These are phyloP conservation scores for Gasterosteus nipponicus DNA, from an alignment of 2,113 vertebrate species.

Conservation along the genomic window DNA sequence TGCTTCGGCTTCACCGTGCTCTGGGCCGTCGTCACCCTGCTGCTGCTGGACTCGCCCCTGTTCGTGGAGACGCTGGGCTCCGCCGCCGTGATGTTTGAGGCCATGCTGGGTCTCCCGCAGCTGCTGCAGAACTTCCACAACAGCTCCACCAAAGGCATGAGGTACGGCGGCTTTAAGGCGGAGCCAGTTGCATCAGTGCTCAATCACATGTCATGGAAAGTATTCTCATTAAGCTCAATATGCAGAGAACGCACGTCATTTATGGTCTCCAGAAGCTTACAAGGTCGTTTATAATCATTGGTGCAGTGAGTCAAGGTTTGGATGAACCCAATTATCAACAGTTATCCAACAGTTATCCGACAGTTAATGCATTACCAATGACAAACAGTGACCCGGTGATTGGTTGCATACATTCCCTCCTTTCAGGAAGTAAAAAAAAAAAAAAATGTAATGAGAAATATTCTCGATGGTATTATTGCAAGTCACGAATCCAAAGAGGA, in stretches of 20 bases:
- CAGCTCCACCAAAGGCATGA: slow-evolving; percentile 85
- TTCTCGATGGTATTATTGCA: not conserved
- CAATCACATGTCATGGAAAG: not conserved
- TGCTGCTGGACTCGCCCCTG: slow-evolving; percentile 79
- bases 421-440: not conserved
- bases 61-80: slow-evolving; percentile 84
- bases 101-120: slow-evolving; percentile 86
- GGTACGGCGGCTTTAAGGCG: slow-evolving; percentile 65
- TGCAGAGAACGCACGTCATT: slow-evolving; percentile 23
- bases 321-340: not conserved
- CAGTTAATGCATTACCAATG: not conserved
- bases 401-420: not conserved
- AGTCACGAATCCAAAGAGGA: not conserved
- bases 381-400: not conserved
- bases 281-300: slow-evolving; percentile 46
- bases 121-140: slow-evolving; percentile 84
- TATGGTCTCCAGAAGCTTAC: slow-evolving; percentile 17
- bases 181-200: not conserved
- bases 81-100: slow-evolving; percentile 81
- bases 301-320: not conserved
- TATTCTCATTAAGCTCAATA: slow-evolving; percentile 27
- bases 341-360: not conserved
- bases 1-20: slow-evolving; percentile 79
- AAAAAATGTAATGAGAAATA: not conserved
- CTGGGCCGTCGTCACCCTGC: slow-evolving; percentile 78